phyloP scores from a whole-genome alignment of 2,113 vertebrate genomes.

The Nannobrachium achirus region DNA sequence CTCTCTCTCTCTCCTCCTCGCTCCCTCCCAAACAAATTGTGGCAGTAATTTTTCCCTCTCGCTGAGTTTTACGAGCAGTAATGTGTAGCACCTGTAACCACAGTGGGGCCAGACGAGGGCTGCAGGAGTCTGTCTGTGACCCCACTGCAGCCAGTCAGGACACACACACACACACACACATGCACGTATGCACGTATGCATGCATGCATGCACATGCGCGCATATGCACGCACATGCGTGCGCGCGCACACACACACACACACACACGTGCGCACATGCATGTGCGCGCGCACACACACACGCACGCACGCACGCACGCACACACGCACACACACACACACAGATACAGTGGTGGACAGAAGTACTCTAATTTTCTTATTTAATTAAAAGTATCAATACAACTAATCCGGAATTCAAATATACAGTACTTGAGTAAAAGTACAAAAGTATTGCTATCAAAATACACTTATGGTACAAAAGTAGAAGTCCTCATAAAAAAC shows the following conservation, averaged over 20 bases:
- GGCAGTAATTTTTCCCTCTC: conserved; percentile 77
- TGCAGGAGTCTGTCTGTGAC: conserved; percentile 59
- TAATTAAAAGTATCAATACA: too few relatives aligned
- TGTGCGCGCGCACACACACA: conserved; percentile 23
- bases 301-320: background rate
- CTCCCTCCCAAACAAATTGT: conserved; percentile 67
- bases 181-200: conserved; percentile 18
- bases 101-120: conserved; percentile 64
- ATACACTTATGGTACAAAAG: too few relatives aligned
- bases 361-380: too few relatives aligned
- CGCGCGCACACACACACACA: background rate
- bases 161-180: conserved; percentile 22
- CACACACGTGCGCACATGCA: conserved; percentile 18
- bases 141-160: conserved; percentile 21
- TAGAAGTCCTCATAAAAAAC: too few relatives aligned
- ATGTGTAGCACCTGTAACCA: conserved; percentile 81
- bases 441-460: too few relatives aligned
- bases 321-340: conserved; percentile 7
- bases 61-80: conserved; percentile 76
- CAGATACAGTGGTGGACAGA: background rate
- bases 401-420: too few relatives aligned
- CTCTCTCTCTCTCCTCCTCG: conserved; percentile 1
- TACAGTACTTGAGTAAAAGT: too few relatives aligned
- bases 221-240: conserved; percentile 4
- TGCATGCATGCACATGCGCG: conserved; percentile 25